Evolutionary conservation across 2,888 invertebrate species (phyloP).

Genomic region (Seira sanloemensis): DNA sequence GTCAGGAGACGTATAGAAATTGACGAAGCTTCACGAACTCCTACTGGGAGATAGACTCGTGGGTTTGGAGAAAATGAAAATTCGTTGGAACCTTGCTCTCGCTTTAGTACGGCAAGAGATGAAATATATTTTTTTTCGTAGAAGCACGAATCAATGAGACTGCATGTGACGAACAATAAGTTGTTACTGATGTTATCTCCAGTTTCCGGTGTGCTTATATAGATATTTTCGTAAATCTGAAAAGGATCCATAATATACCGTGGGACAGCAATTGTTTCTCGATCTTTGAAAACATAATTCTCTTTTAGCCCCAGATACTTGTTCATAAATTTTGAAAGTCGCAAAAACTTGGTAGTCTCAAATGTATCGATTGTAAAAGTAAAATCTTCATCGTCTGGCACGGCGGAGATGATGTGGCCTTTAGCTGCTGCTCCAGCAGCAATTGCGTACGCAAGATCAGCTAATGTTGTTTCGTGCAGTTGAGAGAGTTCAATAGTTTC

Average conservation of each 20-base stretch:
- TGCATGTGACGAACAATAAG: background rate
- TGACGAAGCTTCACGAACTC: background rate
- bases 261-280: background rate
- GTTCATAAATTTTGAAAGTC: background rate
- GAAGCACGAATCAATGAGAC: background rate
- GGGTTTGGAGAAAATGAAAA: background rate
- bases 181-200: background rate
- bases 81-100: background rate
- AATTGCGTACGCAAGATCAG: background rate
- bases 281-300: background rate
- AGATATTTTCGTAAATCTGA: background rate
- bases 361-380: background rate
- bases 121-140: background rate
- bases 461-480: background rate
- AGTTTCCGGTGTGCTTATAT: background rate
- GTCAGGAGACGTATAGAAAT: background rate
- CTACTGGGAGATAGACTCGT: background rate
- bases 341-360: no score
- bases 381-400: background rate
- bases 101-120: background rate
- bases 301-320: background rate
- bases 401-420: background rate
- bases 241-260: background rate
- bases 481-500: background rate
- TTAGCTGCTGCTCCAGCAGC: background rate